Evolutionary conservation across 92 coral and sea anemone species (phyloP).

Genomic region (Epizoanthus illoricatus): DNA sequence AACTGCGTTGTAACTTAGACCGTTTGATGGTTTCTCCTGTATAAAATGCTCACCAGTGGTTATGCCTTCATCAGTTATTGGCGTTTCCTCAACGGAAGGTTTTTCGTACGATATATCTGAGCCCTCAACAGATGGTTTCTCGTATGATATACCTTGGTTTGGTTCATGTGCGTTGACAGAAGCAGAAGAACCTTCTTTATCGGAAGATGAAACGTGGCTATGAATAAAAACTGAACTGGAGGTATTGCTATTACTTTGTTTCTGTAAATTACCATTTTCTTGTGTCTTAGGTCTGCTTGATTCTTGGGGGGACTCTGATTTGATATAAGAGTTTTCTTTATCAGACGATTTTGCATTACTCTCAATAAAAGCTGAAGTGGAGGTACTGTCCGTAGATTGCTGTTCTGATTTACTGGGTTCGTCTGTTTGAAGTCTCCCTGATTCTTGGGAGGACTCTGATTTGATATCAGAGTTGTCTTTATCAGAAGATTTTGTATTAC

Average conservation of each 20-base stretch:
- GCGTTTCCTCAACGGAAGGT: constrained; percentile 35
- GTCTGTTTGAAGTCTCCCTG: not conserved
- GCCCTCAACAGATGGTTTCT: constrained; percentile 28
- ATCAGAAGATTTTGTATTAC: too few species aligned
- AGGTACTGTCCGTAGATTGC: not conserved
- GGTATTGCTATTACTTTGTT: not conserved
- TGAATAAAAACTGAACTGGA: not conserved
- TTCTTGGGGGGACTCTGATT: not conserved
- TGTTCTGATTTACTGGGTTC: not conserved
- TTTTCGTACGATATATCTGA: constrained; percentile 8
- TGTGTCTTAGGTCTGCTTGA: too few species aligned
- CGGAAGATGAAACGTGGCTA: not conserved
- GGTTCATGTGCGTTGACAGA: not conserved
- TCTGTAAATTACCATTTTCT: too few species aligned
- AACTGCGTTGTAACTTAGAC: constrained; percentile 7
- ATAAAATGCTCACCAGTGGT: not conserved
- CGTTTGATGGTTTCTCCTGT: not conserved
- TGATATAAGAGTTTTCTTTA: constrained; percentile 9
- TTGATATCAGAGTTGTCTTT: too few species aligned
- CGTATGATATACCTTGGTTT: not conserved
- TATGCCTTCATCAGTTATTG: constrained; percentile 6
- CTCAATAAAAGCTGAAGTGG: constrained; percentile 20
- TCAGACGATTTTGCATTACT: constrained; percentile 15
- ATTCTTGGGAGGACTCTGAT: not conserved
- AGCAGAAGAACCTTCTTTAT: not conserved